Percentiles rank a stretch among this genome's conserved stretches.
These are phyloP conservation scores for Acanthacorydalis orientalis DNA, from an alignment of 2,888 invertebrate genomes.

Conservation along the genomic window DNA sequence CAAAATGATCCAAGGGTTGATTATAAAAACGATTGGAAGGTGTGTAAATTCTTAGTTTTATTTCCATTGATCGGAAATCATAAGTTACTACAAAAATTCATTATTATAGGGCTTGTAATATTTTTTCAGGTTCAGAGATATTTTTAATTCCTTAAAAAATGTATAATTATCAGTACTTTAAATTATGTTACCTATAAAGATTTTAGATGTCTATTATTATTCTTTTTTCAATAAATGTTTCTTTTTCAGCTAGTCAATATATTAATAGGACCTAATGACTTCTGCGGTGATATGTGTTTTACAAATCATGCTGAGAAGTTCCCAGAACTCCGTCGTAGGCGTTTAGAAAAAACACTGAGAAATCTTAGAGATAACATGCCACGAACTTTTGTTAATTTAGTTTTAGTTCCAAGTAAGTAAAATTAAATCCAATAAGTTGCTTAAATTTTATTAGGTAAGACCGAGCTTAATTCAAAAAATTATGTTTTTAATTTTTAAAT, in stretches of 20 bases:
- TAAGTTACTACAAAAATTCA: no score
- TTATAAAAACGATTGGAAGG: conserved; percentile 41
- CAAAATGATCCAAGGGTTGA: conserved; percentile 33
- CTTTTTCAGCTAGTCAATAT: conserved; percentile 33
- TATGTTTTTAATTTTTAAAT: no score
- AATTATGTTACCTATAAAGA: no score
- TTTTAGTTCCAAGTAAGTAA: conserved; percentile 8
- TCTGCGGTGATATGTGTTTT: conserved; percentile 38
- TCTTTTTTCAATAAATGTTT: neutral
- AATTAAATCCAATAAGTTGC: no score
- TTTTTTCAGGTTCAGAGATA: no score
- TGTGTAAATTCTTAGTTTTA: conserved; percentile 17
- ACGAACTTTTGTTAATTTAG: conserved; percentile 37
- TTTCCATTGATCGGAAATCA: no score
- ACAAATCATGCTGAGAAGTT: conserved; percentile 22
- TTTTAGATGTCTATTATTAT: no score
- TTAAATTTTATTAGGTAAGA: no score
- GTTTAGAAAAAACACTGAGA: conserved; percentile 31
- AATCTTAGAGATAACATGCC: conserved; percentile 38
- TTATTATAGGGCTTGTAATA: no score
- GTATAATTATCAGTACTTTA: no score
- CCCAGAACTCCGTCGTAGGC: conserved; percentile 28
- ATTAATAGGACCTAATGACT: conserved; percentile 43
- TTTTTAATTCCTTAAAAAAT: no score
- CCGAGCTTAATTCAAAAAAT: no score